phyloP scores from a whole-genome alignment of 2,888 invertebrate species.

The Panorpa germanica region DNA sequence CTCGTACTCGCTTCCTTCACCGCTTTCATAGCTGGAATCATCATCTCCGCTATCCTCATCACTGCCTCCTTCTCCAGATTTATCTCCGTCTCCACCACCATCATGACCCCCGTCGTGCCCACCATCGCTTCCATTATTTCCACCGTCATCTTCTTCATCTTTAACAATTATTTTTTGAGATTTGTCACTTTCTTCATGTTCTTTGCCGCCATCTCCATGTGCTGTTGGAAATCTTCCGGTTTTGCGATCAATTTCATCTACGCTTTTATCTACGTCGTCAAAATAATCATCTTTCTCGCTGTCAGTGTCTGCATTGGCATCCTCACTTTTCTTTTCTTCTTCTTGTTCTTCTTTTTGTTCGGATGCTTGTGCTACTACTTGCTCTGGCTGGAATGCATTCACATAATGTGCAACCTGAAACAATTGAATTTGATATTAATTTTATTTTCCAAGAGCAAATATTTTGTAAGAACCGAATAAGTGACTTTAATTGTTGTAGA shows the following conservation, averaged over 20 bases:
- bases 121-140: background rate
- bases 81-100: background rate
- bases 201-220: background rate
- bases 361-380: background rate
- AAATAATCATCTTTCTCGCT: background rate
- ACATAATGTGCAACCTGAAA: background rate
- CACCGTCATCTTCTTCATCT: background rate
- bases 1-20: constrained; percentile 14
- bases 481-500: too few species aligned
- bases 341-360: background rate
- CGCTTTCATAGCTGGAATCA: background rate
- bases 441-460: background rate
- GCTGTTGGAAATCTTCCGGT: background rate
- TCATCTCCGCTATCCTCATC: background rate
- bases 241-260: background rate
- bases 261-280: background rate
- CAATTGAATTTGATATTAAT: background rate
- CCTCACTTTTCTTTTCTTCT: background rate
- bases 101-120: background rate
- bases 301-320: background rate
- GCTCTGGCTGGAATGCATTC: background rate
- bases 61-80: background rate
- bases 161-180: background rate
- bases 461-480: background rate
- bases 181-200: background rate